Conservation (phyloP, 2,888 invertebrate species). For the Standfussiana lucernea region DNA sequence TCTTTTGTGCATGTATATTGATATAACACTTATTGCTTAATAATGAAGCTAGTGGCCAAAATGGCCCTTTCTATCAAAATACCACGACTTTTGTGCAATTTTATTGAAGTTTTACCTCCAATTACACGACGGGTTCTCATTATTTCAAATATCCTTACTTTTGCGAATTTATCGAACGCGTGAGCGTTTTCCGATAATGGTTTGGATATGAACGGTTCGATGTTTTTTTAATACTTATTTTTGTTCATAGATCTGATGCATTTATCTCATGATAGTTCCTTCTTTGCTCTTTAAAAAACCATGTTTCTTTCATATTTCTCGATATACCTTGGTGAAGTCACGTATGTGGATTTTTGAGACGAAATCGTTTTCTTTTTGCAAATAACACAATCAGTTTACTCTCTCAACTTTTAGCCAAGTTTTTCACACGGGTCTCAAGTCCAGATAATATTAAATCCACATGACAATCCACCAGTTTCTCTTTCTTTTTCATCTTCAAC, state of each 20-base stretch:
- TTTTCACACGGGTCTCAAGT: neutral
- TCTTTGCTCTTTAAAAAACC: neutral
- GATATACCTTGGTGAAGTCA: conserved; percentile 8
- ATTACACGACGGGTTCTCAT: conserved; percentile 11
- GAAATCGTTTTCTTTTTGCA: neutral
- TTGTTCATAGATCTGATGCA: conserved; percentile 55
- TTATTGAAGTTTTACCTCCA: conserved; percentile 9
- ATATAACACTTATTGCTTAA: conserved; percentile 53
- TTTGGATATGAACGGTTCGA: conserved; percentile 36
- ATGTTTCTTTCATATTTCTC: neutral
- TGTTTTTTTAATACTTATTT: conserved; percentile 30
- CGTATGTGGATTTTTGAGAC: conserved; percentile 28
- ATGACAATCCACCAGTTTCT: conserved; percentile 20
- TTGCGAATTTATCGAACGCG: conserved; percentile 32
- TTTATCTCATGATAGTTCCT: conserved; percentile 58
- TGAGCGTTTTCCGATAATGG: conserved; percentile 32
- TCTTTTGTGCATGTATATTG: conserved; percentile 49
- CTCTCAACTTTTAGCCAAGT: neutral
- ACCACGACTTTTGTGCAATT: conserved; percentile 44
- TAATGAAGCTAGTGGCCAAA: conserved; percentile 49
- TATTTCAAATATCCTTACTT: conserved; percentile 14
- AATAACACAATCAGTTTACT: neutral
- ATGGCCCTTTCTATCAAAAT: conserved; percentile 57
- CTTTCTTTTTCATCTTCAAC: neutral
- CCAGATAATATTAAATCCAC: conserved; percentile 43